Conservation (phyloP, 2,797 vertebrate species). For the Platyrinchus mystaceus region DNA sequence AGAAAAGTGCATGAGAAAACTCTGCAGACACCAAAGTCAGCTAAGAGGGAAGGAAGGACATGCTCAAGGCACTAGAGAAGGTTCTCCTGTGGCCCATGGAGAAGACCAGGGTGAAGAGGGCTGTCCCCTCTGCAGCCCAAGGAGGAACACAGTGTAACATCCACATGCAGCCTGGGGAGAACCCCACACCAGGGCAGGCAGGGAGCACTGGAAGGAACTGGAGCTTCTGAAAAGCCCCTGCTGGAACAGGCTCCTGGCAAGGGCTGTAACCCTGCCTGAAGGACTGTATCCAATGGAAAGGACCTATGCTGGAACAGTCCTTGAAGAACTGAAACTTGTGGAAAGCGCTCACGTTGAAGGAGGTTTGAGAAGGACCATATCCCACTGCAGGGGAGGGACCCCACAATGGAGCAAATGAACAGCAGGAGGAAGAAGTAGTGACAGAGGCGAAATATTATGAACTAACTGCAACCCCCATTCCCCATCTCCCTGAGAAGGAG, state of each 20-base stretch:
- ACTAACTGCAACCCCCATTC: neutral
- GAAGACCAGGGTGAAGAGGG: neutral
- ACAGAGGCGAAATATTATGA: neutral
- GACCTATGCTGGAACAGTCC: neutral
- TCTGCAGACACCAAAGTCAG: neutral
- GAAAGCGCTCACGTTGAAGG: fast-evolving
- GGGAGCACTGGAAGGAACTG: neutral
- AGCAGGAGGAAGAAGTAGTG: neutral
- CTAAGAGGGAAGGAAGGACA: neutral
- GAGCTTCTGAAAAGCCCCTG: neutral
- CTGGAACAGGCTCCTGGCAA: neutral
- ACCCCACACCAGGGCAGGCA: fast-evolving
- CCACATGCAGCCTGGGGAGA: neutral
- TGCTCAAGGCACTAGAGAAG: neutral
- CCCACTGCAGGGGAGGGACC: neutral
- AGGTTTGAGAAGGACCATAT: neutral
- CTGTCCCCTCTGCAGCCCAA: neutral
- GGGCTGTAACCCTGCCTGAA: neutral
- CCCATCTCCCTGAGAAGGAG: too few species aligned
- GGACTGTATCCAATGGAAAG: neutral
- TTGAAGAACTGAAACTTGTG: fast-evolving
- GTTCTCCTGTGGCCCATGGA: neutral
- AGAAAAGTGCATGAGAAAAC: neutral
- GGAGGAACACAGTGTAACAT: neutral
- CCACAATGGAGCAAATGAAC: neutral